These are phyloP conservation scores for Pygmarrhopalites habei DNA, from an alignment of 1,140 invertebrate genomes.

Conservation along the genomic window DNA sequence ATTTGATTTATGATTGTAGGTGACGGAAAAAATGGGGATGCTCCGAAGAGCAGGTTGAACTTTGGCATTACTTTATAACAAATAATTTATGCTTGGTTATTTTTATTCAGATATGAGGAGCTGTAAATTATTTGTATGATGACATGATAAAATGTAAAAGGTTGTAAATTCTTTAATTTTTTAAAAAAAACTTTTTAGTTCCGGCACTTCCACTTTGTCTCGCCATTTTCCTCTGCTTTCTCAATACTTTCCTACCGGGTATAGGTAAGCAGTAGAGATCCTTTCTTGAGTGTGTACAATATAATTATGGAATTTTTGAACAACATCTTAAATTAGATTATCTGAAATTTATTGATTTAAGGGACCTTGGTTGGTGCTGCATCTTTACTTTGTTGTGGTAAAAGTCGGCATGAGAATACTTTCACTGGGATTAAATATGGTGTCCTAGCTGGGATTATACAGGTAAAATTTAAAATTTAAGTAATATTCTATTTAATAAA, in stretches of 20 bases:
- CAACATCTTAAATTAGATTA: background rate
- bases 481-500: background rate
- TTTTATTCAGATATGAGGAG: too few species aligned
- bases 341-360: conserved; percentile 27
- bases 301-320: background rate
- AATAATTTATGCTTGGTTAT: too few species aligned
- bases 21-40: conserved; percentile 47
- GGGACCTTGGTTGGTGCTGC: conserved; percentile 48
- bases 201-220: conserved; percentile 47
- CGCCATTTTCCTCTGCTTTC: conserved; percentile 47
- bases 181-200: too few species aligned
- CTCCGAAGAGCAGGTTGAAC: conserved; percentile 49
- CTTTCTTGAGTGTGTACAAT: too few species aligned
- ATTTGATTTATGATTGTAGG: too few species aligned
- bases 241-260: conserved; percentile 49
- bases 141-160: too few species aligned
- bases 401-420: conserved; percentile 43
- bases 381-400: conserved; percentile 47
- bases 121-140: too few species aligned
- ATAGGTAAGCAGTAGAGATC: conserved; percentile 42
- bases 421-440: conserved; percentile 46
- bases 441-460: conserved; percentile 42
- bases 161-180: too few species aligned
- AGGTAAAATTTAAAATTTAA: conserved; percentile 6
- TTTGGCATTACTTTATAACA: too few species aligned